Conservation (phyloP, 2,888 invertebrate species). For the Willowsia nigromaculata region DNA sequence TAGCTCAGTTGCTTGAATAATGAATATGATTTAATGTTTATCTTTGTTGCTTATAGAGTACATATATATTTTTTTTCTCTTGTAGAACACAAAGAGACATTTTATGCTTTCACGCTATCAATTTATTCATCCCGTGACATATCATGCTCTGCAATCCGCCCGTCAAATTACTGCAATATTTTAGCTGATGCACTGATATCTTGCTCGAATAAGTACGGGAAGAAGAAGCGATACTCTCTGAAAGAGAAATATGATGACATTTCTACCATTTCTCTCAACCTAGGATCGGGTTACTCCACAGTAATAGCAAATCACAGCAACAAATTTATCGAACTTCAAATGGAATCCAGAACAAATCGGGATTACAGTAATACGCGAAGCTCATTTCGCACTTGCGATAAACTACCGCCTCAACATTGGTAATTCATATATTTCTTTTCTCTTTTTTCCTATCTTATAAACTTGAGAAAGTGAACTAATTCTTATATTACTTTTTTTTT, state of each 20-base stretch:
- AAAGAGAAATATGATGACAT: slow-evolving; percentile 49
- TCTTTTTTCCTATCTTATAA: neutral
- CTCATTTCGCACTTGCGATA: neutral
- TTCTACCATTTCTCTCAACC: neutral
- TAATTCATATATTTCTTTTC: neutral
- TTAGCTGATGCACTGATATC: slow-evolving; percentile 43
- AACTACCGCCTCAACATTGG: neutral
- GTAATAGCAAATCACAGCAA: slow-evolving; percentile 30
- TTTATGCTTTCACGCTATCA: slow-evolving; percentile 38
- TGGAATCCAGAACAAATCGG: slow-evolving; percentile 34
- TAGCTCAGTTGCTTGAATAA: neutral
- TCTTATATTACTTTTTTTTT: neutral
- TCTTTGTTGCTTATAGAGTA: too few species aligned
- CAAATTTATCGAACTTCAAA: slow-evolving; percentile 26
- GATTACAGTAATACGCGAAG: slow-evolving; percentile 29
- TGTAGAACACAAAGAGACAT: slow-evolving; percentile 39
- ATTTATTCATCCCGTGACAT: slow-evolving; percentile 53
- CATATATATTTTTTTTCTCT: too few species aligned
- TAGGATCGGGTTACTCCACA: slow-evolving; percentile 44
- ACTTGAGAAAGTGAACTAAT: neutral
- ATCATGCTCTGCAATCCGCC: neutral
- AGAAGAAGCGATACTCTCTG: slow-evolving; percentile 4
- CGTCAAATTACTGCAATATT: slow-evolving; percentile 16
- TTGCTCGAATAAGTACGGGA: slow-evolving; percentile 33
- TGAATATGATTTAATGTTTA: too few species aligned